phyloP scores from a whole-genome alignment of 2,888 invertebrate genomes.

The Drosophila subsilvestris region DNA sequence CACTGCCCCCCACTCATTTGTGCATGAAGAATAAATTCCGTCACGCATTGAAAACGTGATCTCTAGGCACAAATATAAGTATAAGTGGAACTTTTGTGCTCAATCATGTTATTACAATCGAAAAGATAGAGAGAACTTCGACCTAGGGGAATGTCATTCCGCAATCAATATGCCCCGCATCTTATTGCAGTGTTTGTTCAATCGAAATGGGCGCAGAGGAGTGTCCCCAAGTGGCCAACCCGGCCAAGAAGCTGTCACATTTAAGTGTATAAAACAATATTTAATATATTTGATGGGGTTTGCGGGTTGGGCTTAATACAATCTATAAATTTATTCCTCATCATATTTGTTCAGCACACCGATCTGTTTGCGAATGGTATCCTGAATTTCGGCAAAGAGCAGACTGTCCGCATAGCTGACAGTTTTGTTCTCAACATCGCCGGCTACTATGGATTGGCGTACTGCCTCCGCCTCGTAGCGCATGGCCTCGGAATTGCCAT shows the following conservation, averaged over 20 bases:
- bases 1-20: conserved; percentile 13
- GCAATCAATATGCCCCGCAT: conserved; percentile 11
- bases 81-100: conserved; percentile 2
- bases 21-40: conserved; percentile 5
- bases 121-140: conserved; percentile 3
- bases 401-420: conserved; percentile 89
- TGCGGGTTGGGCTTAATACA: not conserved
- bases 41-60: conserved; percentile 39
- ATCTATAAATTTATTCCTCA: conserved; percentile 44
- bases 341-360: conserved; percentile 67
- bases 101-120: conserved; percentile 22
- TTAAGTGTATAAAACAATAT: conserved; percentile 1
- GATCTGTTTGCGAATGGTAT: conserved; percentile 89
- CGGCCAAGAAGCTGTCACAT: not conserved
- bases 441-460: conserved; percentile 88
- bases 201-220: conserved; percentile 11
- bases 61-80: not conserved
- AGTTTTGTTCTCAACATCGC: conserved; percentile 88
- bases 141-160: conserved; percentile 39
- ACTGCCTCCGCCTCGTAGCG: conserved; percentile 92
- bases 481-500: conserved; percentile 89
- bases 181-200: conserved; percentile 22
- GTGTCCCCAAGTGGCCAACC: not conserved
- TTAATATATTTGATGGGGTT: not conserved
- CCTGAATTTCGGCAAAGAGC: conserved; percentile 89